Base-by-base conservation (phyloP, 2,797 vertebrate species). In the Chloroceryle amazona region DNA sequence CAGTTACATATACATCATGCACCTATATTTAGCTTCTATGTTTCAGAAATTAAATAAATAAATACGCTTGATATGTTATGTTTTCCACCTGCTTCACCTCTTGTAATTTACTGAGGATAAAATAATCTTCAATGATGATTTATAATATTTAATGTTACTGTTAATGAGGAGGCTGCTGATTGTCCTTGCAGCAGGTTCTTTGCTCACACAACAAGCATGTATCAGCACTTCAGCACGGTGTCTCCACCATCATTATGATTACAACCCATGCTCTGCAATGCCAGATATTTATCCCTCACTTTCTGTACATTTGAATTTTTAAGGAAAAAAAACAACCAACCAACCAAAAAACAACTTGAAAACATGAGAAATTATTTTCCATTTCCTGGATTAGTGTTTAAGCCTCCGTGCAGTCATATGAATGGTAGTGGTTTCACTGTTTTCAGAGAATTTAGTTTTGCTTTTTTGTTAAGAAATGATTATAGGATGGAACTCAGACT, bases 271-370 rank as follows among this genome's bases (percentile, higher is more conserved):
- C 8, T 35, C 54, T 63, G 16, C 23, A 47, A 9, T 60, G 26
- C 4, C 9, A 23, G 11, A 8, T 23, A 61, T 47, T 68, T 63
- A 51, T 55, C 58, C 55, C 1, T 55, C 1, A 16, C 72, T 86
- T 63, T 60, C 39, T 44, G 55, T 51, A 54, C 80, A 15, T 51
- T 13, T 68, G 35, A 78, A 52, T 3, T 20, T 65, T 3, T 51
- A 81, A 84, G 12, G 8, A 7, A 82, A 8, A 82, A 81, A 65
- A 51, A 68, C 62, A 5, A 3, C 5, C 25, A 60, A 61, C 73
- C 55, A 0, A 47, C 61, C 55, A 55, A 57, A 0, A 71, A 49
- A 0, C 15, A 20, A 21, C 23, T 84, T 33, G 10, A 37, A 81
- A 61, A 6, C 8, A 26, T 4, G 12, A 55, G 9, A 58, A n/a